Percentiles rank a stretch among this genome's conserved stretches.
These are phyloP conservation scores for Embiotoca jacksoni DNA, from an alignment of 2,113 vertebrate species.

Conservation along the genomic window DNA sequence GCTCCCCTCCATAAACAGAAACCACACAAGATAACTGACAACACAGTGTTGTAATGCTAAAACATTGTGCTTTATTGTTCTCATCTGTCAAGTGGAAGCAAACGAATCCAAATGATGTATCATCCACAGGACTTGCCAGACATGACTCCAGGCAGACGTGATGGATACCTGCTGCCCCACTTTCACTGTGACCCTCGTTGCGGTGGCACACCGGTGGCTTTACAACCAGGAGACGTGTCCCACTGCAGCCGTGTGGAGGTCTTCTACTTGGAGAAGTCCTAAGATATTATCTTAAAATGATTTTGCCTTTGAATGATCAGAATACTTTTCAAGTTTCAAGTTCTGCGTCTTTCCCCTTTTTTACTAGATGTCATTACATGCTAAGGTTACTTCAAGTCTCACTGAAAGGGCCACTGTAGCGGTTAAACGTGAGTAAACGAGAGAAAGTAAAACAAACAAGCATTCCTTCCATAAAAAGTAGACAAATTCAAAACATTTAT, in stretches of 20 bases:
- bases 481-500: neutral
- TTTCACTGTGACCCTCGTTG: conserved; percentile 24
- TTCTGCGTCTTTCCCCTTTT: neutral
- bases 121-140: conserved; percentile 62
- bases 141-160: conserved; percentile 50
- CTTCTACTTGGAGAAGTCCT: conserved; percentile 65
- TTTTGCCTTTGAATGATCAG: conserved; percentile 6
- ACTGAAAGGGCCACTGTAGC: neutral
- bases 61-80: conserved; percentile 74
- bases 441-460: neutral
- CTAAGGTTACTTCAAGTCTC: neutral
- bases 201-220: neutral
- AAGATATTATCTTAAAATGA: conserved; percentile 15
- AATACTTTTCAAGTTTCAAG: neutral
- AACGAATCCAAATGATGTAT: conserved; percentile 65
- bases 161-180: conserved; percentile 42
- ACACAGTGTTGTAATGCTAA: conserved; percentile 54
- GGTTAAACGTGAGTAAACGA: neutral
- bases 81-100: conserved; percentile 40
- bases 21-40: conserved; percentile 32
- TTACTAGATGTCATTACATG: neutral
- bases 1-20: neutral
- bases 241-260: conserved; percentile 58
- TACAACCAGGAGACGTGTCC: conserved; percentile 18
- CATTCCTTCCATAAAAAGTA: neutral